Evolutionary conservation across 2,113 vertebrate genomes (phyloP).

Genomic region (human): GRCh38 chr3:13371501-13372000

Average conservation of each 20-base stretch:
- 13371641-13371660: rapidly evolving
- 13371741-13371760: neutral
- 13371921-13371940: constrained; percentile 83
- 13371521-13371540: neutral
- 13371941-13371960: constrained; percentile 93
- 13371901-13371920: constrained; percentile 85
- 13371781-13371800: rapidly evolving
- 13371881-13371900: constrained; percentile 96
- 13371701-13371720: neutral
- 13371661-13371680: neutral
- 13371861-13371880: constrained; percentile 91
- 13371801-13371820: rapidly evolving
- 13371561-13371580: rapidly evolving
- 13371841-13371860: constrained; percentile 87
- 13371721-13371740: neutral
- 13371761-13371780: neutral
- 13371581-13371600: neutral
- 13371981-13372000: constrained; percentile 90
- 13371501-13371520: neutral
- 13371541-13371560: too few relatives aligned
- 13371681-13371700: neutral
- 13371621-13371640: rapidly evolving
- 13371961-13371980: constrained; percentile 86
- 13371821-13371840: constrained; percentile 85
- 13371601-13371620: neutral